Evolutionary conservation across 2,888 invertebrate genomes (phyloP).

Genomic region (Dasypolia templi): DNA sequence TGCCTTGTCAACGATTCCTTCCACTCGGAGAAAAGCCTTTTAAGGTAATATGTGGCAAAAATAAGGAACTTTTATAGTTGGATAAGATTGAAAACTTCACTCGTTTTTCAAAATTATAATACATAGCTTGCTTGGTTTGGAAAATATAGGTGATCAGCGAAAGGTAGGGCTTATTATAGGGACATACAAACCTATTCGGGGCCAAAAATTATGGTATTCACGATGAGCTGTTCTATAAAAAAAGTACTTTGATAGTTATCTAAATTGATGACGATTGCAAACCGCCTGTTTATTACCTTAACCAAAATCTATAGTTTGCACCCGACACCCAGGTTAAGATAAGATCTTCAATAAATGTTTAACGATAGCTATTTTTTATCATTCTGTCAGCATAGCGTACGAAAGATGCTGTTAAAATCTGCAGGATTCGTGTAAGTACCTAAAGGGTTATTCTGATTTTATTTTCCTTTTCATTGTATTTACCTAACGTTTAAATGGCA

Average conservation of each 20-base stretch:
- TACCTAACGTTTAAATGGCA: neutral
- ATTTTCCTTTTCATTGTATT: neutral
- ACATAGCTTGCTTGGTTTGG: neutral
- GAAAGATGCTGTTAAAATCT: slow-evolving; percentile 26
- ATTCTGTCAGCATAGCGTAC: neutral
- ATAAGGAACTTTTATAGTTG: slow-evolving; percentile 5
- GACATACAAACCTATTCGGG: neutral
- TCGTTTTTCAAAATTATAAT: neutral
- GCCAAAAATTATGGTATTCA: neutral
- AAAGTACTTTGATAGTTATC: slow-evolving; percentile 4
- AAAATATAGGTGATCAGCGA: neutral
- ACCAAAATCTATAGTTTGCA: neutral
- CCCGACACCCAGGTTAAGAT: slow-evolving; percentile 24
- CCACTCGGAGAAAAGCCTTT: neutral
- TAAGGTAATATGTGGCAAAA: neutral
- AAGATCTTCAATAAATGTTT: slow-evolving; percentile 34
- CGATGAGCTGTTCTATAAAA: neutral
- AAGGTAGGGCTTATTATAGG: neutral
- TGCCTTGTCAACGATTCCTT: neutral
- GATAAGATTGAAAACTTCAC: neutral
- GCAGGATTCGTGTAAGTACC: slow-evolving; percentile 24
- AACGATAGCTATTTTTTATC: neutral
- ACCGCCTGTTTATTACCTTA: slow-evolving; percentile 1
- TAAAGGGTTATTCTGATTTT: neutral
- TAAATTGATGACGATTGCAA: neutral